Evolutionary conservation across 2,113 vertebrate species (phyloP).

Genomic region (Poecile atricapillus): DNA sequence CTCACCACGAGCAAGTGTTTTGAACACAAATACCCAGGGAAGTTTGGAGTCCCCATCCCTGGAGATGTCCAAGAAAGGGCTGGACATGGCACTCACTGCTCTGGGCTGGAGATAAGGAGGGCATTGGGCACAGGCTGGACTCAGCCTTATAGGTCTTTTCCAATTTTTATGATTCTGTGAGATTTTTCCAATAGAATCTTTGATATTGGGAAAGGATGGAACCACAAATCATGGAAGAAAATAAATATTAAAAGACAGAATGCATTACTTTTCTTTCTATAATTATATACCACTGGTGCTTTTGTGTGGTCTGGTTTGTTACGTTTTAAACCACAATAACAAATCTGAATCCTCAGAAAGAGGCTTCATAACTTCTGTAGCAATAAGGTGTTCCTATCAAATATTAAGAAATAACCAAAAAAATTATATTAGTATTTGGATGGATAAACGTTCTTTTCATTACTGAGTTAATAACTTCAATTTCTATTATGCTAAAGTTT

Average conservation of each 20-base stretch:
- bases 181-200: neutral
- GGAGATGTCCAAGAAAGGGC: neutral
- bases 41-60: neutral
- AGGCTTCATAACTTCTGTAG: neutral
- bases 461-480: neutral
- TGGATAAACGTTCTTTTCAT: neutral
- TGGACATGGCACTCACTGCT: neutral
- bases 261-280: neutral
- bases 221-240: neutral
- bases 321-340: neutral
- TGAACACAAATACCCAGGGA: too few species aligned
- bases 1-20: too few species aligned
- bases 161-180: neutral
- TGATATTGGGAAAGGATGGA: neutral
- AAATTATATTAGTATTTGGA: neutral
- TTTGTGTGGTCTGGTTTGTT: neutral
- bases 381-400: neutral
- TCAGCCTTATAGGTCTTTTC: neutral
- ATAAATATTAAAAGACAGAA: neutral
- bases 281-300: neutral
- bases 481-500: neutral
- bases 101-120: neutral
- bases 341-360: neutral
- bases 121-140: rapidly evolving
- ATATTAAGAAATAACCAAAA: neutral